phyloP scores from a whole-genome alignment of 2,113 vertebrate species.

The Pluvianellus socialis region DNA sequence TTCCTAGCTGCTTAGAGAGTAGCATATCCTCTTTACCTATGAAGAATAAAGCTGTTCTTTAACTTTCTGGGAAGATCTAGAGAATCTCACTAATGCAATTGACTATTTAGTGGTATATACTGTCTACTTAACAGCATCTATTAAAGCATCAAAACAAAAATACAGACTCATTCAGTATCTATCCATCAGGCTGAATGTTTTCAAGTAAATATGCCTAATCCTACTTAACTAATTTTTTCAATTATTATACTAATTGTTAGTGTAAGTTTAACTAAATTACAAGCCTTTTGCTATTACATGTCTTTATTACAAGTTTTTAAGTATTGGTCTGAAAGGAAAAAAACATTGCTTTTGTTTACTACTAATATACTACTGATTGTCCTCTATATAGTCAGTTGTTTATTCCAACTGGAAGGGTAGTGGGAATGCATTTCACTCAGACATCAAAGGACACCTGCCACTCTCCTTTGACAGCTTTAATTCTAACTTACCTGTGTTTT shows the following conservation, averaged over 20 bases:
- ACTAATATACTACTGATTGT: neutral
- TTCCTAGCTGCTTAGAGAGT: neutral
- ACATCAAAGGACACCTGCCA: neutral
- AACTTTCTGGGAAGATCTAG: neutral
- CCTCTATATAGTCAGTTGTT: neutral
- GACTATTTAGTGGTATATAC: neutral
- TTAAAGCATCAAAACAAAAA: neutral
- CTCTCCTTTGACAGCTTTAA: neutral
- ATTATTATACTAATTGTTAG: neutral
- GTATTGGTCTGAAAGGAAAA: neutral
- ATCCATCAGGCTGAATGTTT: neutral
- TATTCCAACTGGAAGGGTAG: neutral
- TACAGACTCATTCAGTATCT: neutral
- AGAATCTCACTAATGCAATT: neutral
- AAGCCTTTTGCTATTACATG: neutral
- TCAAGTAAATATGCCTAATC: neutral
- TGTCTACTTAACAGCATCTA: neutral
- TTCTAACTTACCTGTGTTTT: neutral
- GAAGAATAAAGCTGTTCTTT: neutral
- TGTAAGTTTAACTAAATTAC: neutral
- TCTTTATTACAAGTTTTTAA: neutral
- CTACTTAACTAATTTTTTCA: neutral
- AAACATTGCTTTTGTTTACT: neutral
- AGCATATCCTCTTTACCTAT: neutral
- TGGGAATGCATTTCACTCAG: neutral